Evolutionary conservation across 1,140 invertebrate genomes (phyloP).

Genomic region (Procambarus virginalis): DNA sequence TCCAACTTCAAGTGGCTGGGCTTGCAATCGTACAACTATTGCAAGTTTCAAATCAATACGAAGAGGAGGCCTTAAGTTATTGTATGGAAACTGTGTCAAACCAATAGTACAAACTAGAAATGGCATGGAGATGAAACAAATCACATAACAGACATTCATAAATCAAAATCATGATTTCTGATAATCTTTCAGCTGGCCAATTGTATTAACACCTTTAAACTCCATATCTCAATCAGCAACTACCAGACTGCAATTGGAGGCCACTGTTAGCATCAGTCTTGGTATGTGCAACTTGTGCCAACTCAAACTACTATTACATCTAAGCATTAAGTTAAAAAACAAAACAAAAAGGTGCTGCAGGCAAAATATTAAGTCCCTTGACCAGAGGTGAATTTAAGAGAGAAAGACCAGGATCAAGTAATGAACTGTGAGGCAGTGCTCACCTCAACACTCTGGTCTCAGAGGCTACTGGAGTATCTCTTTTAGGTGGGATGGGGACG

Average conservation of each 20-base stretch:
- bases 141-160: not conserved
- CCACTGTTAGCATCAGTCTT: constrained; percentile 43
- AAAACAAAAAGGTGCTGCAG: not conserved
- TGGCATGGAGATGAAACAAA: too few species aligned
- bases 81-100: too few species aligned
- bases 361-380: constrained; percentile 24
- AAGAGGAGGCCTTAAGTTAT: too few species aligned
- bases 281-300: constrained; percentile 34
- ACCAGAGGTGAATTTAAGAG: constrained; percentile 8
- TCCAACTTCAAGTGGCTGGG: too few species aligned
- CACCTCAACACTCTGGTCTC: constrained; percentile 56
- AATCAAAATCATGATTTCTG: not conserved
- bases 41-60: too few species aligned
- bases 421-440: constrained; percentile 42
- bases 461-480: constrained; percentile 31
- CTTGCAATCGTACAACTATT: too few species aligned
- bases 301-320: not conserved
- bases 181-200: not conserved
- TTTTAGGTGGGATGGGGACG: constrained; percentile 76
- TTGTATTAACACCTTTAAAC: not conserved
- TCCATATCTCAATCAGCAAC: not conserved
- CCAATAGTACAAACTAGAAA: too few species aligned
- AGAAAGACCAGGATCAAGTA: not conserved
- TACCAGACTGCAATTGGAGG: not conserved
- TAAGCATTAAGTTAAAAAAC: not conserved